Base-by-base conservation (phyloP, 2,797 vertebrate species). In the Pipistrellus pipistrellus region DNA sequence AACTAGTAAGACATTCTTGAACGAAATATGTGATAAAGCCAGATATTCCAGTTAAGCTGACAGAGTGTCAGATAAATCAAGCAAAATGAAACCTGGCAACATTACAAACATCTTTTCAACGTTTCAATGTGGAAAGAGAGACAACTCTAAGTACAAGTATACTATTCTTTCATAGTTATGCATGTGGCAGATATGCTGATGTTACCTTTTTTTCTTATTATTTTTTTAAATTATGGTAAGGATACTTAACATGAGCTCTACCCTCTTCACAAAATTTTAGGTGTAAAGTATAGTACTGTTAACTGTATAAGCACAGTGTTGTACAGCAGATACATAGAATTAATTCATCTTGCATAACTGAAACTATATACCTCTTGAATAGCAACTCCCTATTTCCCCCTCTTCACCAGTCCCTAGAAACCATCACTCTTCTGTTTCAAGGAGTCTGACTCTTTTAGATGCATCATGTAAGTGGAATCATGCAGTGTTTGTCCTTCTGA, bases 11-110 rank as follows among this genome's bases (percentile, higher is more conserved):
- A 90, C 51, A 93, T 83, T 94, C 46, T 89, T 96, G 21, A 93
- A 90, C 64, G 73, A 94, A 88, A 88, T 85, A 71, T 75, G 25
- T 68, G 64, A 86, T 93, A 88, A 95, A 84, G 18, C 11, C 44
- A 88, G 48, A 87, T 91, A 69, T 72, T 81, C 48, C 53, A 73
- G 62, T 88, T 94, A 94, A 92, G 38, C 25, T 0, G 18, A 89
- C 27, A 92, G 32, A 90, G 11, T 83, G 30, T 85, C 85, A 96
- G 35, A 87, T 92, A 94, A 94, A 88, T 90, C 72, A 89, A 94
- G 64, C 32, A 94, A 94, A 96, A 92, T 91, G 59, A 93, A 91
- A 89, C 35, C 57, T 94, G 90, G 55, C 46, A 92, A 93, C 64
- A 87, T 90, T 90, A 83, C 35, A 94, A 71, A 89, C 88, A 91